A percentile compares a stretch with the other conserved stretches of the same genome.
Conservation (phyloP, 2,888 invertebrate genomes). For the Pyrochroa serraticornis region DNA sequence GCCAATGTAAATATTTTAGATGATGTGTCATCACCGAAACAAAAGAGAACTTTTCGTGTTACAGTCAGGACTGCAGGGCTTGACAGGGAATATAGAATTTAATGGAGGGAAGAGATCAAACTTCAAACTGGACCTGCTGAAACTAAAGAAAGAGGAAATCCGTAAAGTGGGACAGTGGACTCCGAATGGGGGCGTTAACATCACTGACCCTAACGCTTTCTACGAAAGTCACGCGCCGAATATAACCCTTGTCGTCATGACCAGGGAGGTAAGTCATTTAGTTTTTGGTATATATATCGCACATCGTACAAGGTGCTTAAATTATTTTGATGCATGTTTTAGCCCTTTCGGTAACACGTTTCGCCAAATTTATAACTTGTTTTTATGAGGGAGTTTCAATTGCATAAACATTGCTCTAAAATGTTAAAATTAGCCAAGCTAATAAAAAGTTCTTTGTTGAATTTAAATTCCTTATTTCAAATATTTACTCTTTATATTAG, state of each 20-base stretch:
- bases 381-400: not conserved
- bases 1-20: constrained; percentile 23
- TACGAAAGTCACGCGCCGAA: constrained; percentile 82
- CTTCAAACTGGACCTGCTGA: constrained; percentile 84
- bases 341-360: constrained; percentile 1
- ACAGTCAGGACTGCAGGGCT: constrained; percentile 81
- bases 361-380: not conserved
- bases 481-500: too few species aligned
- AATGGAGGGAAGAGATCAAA: constrained; percentile 82
- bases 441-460: too few species aligned
- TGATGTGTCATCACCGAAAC: constrained; percentile 10
- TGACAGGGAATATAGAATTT: constrained; percentile 88
- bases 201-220: constrained; percentile 86
- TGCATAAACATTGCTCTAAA: too few species aligned
- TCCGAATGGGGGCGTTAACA: constrained; percentile 74
- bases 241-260: constrained; percentile 89
- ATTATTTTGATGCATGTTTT: constrained; percentile 22
- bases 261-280: constrained; percentile 72
- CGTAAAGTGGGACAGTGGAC: constrained; percentile 86
- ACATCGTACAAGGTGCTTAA: constrained; percentile 12
- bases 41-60: constrained; percentile 27
- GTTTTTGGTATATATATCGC: constrained; percentile 13
- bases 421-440: too few species aligned
- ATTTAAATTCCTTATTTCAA: too few species aligned
- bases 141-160: constrained; percentile 78